These are phyloP conservation scores for Pygocentrus nattereri DNA, from an alignment of 2,797 vertebrate genomes.

Conservation along the genomic window DNA sequence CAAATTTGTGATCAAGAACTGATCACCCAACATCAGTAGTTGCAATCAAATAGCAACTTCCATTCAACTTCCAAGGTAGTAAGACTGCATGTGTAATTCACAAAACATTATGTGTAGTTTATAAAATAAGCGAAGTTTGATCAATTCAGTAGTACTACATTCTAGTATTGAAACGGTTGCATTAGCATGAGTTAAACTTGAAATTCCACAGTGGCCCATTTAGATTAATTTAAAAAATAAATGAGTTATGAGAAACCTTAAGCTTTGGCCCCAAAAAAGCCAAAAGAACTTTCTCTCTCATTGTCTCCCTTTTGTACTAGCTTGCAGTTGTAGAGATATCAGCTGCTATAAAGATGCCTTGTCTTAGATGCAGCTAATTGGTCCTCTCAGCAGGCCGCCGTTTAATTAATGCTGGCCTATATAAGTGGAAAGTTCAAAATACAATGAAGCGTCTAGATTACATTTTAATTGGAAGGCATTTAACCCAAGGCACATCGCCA, in stretches of 20 bases:
- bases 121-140: no score
- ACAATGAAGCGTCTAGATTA: conserved; percentile 37
- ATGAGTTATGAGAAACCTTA: neutral
- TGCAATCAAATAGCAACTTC: neutral
- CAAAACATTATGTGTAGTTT: no score
- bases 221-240: no score
- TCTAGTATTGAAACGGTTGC: no score
- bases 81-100: no score
- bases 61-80: neutral
- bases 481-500: conserved; percentile 31
- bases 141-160: no score
- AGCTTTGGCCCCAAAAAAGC: neutral
- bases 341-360: conserved; percentile 7
- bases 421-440: conserved; percentile 33
- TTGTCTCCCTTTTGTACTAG: neutral
- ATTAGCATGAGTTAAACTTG: no score
- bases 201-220: no score
- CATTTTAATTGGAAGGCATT: conserved; percentile 45
- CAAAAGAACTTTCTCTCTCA: neutral
- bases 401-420: conserved; percentile 44
- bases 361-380: conserved; percentile 25
- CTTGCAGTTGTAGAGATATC: conserved; percentile 23
- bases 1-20: neutral
- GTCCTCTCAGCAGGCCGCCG: conserved; percentile 27
- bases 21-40: neutral